These are phyloP conservation scores for Tringa solitaria DNA, from an alignment of 2,113 vertebrate genomes.

Conservation along the genomic window DNA sequence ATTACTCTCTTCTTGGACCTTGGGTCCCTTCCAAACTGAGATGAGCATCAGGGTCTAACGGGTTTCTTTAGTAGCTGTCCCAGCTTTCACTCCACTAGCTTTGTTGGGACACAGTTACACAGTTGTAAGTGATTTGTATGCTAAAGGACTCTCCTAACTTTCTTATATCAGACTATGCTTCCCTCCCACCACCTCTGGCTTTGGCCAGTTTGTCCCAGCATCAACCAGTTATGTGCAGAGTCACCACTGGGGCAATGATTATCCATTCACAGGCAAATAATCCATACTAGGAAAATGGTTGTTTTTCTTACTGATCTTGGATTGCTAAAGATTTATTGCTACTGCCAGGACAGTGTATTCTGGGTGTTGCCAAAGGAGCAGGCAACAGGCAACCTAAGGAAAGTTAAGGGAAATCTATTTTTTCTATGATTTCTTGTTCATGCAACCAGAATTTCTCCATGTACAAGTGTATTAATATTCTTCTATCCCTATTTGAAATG, in stretches of 20 bases:
- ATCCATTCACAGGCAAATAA: neutral
- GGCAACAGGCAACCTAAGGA: neutral
- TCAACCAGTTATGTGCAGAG: neutral
- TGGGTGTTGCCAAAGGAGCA: neutral
- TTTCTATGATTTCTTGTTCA: neutral
- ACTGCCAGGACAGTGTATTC: neutral
- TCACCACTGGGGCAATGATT: neutral
- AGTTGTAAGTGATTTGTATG: neutral
- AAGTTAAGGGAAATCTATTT: neutral
- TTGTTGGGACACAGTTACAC: neutral
- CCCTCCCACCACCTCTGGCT: neutral
- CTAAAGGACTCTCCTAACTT: neutral
- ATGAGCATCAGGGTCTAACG: neutral
- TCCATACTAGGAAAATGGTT: neutral
- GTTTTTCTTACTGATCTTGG: neutral
- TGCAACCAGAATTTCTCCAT: neutral
- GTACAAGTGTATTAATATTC: neutral
- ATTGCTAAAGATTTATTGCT: neutral
- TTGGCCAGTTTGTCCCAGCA: neutral
- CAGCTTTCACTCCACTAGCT: neutral
- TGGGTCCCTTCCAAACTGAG: neutral
- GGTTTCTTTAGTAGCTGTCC: neutral
- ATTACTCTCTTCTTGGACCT: neutral
- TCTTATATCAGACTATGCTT: neutral
- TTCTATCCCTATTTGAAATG: neutral